Percentiles rank a stretch among this genome's conserved stretches.
These are phyloP conservation scores for Corythornis vintsioides DNA, from an alignment of 2,113 vertebrate species.

Conservation along the genomic window DNA sequence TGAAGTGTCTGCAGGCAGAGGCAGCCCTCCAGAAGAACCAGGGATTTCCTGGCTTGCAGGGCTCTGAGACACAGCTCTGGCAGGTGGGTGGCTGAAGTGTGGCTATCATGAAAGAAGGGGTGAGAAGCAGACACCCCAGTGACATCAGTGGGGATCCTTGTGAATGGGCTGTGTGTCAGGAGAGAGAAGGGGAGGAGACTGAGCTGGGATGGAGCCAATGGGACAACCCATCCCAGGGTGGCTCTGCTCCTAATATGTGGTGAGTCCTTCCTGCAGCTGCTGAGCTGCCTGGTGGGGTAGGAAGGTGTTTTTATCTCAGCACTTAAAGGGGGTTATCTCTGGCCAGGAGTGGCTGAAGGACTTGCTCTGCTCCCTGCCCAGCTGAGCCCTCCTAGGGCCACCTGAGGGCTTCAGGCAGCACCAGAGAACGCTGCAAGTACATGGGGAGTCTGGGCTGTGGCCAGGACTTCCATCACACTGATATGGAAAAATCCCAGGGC, in stretches of 20 bases:
- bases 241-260: rapidly evolving
- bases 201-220: background rate
- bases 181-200: background rate
- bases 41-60: background rate
- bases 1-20: background rate
- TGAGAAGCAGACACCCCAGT: background rate
- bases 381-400: background rate
- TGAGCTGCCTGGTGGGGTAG: background rate
- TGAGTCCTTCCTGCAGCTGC: background rate
- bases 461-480: background rate
- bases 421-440: background rate
- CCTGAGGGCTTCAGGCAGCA: background rate
- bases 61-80: background rate
- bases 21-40: background rate
- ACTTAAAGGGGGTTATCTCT: background rate
- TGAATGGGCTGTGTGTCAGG: background rate
- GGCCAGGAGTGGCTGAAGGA: background rate
- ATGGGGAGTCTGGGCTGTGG: background rate
- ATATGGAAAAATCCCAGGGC: background rate
- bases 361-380: background rate
- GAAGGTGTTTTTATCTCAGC: background rate
- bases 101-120: background rate
- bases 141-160: rapidly evolving
- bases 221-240: background rate
- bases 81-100: background rate